Percentiles rank a stretch among this genome's conserved stretches.
Evolutionary conservation across 2,888 invertebrate species (phyloP).

Genomic region (Trissoscelio sp.): DNA sequence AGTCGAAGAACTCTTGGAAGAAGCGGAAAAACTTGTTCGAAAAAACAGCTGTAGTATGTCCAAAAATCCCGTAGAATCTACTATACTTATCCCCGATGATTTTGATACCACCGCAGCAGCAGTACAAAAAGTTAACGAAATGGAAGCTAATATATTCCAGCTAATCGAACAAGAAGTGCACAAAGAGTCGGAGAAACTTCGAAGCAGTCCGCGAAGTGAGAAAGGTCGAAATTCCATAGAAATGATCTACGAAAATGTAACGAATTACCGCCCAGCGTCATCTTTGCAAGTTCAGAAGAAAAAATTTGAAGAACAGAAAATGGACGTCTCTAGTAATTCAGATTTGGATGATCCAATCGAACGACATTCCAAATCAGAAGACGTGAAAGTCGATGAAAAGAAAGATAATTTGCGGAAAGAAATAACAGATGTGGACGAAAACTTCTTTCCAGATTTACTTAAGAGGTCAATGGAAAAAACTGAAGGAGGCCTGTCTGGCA

Average conservation of each 20-base stretch:
- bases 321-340: slow-evolving; percentile 80
- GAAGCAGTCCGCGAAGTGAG: slow-evolving; percentile 75
- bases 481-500: slow-evolving; percentile 79
- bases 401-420: slow-evolving; percentile 80
- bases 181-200: slow-evolving; percentile 76
- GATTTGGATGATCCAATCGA: slow-evolving; percentile 81
- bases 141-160: slow-evolving; percentile 80
- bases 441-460: slow-evolving; percentile 80
- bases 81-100: slow-evolving; percentile 76
- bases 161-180: slow-evolving; percentile 79
- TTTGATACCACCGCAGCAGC: slow-evolving; percentile 68
- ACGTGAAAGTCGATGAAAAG: slow-evolving; percentile 73
- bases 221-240: slow-evolving; percentile 73
- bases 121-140: slow-evolving; percentile 73
- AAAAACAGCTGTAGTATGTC: slow-evolving; percentile 78
- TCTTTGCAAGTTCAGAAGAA: slow-evolving; percentile 77
- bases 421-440: slow-evolving; percentile 81
- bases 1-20: slow-evolving; percentile 80
- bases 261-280: slow-evolving; percentile 73
- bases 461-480: slow-evolving; percentile 76
- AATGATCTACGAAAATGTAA: slow-evolving; percentile 74
- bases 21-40: slow-evolving; percentile 80
- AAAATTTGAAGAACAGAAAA: slow-evolving; percentile 79
- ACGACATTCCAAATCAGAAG: slow-evolving; percentile 78
- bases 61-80: slow-evolving; percentile 77